phyloP scores from a whole-genome alignment of 2,888 invertebrate genomes.

The Rambutsinella grinnellia region DNA sequence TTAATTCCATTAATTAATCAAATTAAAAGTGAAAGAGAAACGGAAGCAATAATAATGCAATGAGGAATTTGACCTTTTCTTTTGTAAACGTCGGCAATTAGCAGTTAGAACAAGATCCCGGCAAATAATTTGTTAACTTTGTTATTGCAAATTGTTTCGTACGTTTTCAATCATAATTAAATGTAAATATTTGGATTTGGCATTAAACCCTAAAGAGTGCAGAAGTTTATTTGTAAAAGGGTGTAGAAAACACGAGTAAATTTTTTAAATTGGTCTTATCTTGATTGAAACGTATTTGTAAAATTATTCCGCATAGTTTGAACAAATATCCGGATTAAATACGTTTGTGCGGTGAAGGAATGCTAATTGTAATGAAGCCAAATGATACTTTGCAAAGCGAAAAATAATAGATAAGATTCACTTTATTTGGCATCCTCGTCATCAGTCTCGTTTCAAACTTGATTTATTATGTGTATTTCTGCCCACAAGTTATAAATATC shows the following conservation, averaged over 20 bases:
- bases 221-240: conserved; percentile 15
- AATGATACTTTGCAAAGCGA: neutral
- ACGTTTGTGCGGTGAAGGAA: neutral
- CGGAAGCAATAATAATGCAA: too few species aligned
- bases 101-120: too few species aligned
- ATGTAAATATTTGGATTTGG: neutral
- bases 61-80: too few species aligned
- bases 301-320: neutral
- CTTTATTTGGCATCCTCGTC: conserved; percentile 12
- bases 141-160: neutral
- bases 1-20: too few species aligned
- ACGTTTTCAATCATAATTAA: neutral
- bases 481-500: conserved; percentile 4
- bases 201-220: conserved; percentile 28
- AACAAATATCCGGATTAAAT: neutral
- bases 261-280: neutral
- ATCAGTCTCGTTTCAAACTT: neutral
- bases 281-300: neutral
- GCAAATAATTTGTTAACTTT: neutral
- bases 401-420: conserved; percentile 11
- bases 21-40: too few species aligned
- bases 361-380: neutral
- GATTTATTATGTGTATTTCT: neutral
- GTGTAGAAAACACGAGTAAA: neutral
- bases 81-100: too few species aligned